These are phyloP conservation scores for Cacoxenus indagator DNA, from an alignment of 2,888 invertebrate species.

Conservation along the genomic window DNA sequence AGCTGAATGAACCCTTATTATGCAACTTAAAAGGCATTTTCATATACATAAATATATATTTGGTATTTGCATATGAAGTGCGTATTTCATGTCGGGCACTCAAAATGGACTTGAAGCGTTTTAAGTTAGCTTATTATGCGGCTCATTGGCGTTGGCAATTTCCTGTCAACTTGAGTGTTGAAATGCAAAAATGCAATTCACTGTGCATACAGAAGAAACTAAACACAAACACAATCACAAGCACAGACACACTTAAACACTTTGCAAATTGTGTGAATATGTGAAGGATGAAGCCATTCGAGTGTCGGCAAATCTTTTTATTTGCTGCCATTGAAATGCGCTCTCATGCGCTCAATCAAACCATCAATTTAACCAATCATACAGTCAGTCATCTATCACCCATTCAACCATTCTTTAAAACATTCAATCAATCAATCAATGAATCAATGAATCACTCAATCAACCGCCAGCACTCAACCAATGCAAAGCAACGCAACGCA, in stretches of 20 bases:
- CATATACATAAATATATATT: too few relatives aligned
- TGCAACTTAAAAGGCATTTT: too few relatives aligned
- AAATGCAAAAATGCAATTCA: too few relatives aligned
- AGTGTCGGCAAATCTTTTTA: constrained; percentile 2
- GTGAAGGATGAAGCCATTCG: neutral
- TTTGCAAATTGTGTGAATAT: neutral
- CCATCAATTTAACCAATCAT: too few relatives aligned
- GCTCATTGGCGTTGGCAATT: neutral
- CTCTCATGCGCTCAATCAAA: constrained; percentile 2
- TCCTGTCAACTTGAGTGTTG: neutral
- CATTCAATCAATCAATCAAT: constrained; percentile 6
- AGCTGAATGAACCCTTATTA: too few relatives aligned
- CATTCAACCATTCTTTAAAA: too few relatives aligned
- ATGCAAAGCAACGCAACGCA: neutral
- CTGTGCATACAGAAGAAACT: constrained; percentile 8
- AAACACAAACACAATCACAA: neutral
- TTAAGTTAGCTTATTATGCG: constrained; percentile 1
- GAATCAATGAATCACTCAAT: constrained; percentile 10
- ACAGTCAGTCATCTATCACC: too few relatives aligned
- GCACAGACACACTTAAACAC: neutral
- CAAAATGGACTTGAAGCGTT: too few relatives aligned
- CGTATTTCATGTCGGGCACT: too few relatives aligned
- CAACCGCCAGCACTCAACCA: neutral
- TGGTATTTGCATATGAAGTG: too few relatives aligned
- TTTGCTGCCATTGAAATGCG: neutral